These are phyloP conservation scores for Sminthurides aquaticus DNA, from an alignment of 2,888 invertebrate species.

Conservation along the genomic window DNA sequence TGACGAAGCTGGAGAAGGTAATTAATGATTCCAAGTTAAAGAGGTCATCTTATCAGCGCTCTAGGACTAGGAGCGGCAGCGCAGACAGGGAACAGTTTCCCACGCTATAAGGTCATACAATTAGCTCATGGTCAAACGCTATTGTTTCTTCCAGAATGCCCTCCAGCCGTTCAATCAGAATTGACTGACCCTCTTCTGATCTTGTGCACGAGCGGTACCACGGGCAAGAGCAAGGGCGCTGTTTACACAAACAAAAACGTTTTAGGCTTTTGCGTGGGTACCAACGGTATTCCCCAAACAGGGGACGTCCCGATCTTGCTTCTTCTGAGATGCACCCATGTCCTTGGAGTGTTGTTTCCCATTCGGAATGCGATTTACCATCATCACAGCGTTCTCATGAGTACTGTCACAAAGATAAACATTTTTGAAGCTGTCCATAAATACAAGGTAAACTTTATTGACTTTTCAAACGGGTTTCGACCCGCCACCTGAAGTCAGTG, in stretches of 20 bases:
- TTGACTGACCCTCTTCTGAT: constrained; percentile 37
- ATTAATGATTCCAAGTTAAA: not conserved
- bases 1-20: constrained; percentile 36
- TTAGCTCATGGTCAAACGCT: no score
- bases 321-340: constrained; percentile 36
- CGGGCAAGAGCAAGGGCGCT: constrained; percentile 39
- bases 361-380: constrained; percentile 36
- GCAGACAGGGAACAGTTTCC: no score
- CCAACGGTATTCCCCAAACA: constrained; percentile 32
- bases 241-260: constrained; percentile 36
- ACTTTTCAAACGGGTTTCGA: not conserved
- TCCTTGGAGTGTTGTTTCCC: constrained; percentile 39
- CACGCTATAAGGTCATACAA: no score
- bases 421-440: constrained; percentile 39
- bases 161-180: constrained; percentile 17
- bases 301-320: constrained; percentile 33
- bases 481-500: not conserved
- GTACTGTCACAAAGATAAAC: constrained; percentile 36
- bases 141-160: constrained; percentile 35
- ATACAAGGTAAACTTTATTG: constrained; percentile 28
- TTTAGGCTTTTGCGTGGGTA: constrained; percentile 37
- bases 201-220: constrained; percentile 40
- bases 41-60: not conserved
- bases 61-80: no score
- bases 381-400: constrained; percentile 38